Percentiles rank a stretch among this genome's conserved stretches.
Evolutionary conservation across 2,797 vertebrate species (phyloP).

Genomic region (Erithacus rubecula): DNA sequence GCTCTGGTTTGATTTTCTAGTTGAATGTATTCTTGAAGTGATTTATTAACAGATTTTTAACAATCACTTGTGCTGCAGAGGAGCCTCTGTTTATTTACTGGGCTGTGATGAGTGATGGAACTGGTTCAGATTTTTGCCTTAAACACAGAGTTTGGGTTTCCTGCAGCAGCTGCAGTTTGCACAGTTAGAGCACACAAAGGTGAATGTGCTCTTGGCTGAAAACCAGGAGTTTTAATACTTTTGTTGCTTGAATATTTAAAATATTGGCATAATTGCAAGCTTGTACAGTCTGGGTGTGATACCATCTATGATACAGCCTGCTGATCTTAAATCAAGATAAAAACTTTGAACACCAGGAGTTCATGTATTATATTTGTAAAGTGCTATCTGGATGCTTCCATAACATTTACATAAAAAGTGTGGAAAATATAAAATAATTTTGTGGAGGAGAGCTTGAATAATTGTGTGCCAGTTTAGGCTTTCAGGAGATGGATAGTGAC

Average conservation of each 20-base stretch:
- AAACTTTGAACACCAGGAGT: not conserved
- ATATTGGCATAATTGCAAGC: not conserved
- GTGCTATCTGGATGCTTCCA: not conserved
- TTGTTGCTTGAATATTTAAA: not conserved
- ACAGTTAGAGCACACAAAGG: not conserved
- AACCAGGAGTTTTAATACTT: not conserved
- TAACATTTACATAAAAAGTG: not conserved
- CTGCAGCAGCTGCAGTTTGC: not conserved
- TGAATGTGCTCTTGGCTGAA: not conserved
- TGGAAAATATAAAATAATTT: not conserved
- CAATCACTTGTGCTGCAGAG: not conserved
- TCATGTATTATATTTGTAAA: not conserved
- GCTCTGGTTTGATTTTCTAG: not conserved
- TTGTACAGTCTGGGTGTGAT: accelerated
- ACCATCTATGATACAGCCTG: accelerated
- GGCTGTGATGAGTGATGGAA: not conserved
- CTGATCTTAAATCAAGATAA: not conserved
- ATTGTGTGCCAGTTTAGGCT: not conserved
- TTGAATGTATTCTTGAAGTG: not conserved
- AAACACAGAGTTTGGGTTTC: not conserved
- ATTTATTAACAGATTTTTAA: not conserved
- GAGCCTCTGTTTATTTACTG: not conserved
- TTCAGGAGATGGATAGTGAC: not conserved
- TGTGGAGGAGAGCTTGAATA: not conserved
- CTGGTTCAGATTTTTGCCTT: not conserved